A percentile compares a stretch with the other conserved stretches of the same genome.
phyloP scores from a whole-genome alignment of 92 coral and sea anemone genomes.

The Zoanthus sociatus region DNA sequence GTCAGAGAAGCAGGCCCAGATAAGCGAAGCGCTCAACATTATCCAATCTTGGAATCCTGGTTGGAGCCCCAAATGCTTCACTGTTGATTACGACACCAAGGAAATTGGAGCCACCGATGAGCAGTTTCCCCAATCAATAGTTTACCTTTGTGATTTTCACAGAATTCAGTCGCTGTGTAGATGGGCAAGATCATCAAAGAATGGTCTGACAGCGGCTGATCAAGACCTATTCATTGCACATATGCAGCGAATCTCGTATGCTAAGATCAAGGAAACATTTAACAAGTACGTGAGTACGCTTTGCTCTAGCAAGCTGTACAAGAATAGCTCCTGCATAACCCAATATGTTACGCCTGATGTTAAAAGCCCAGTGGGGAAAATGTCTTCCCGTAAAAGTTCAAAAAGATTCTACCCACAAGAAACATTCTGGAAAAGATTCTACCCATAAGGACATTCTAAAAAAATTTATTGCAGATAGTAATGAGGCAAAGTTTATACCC shows the following conservation, averaged over 20 bases:
- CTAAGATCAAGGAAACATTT: conserved; percentile 31
- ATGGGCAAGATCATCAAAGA: conserved; percentile 50
- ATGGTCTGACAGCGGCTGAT: conserved; percentile 42
- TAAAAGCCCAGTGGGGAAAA: conserved; percentile 16
- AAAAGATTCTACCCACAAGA: background rate
- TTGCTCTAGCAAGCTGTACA: conserved; percentile 38
- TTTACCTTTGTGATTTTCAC: conserved; percentile 67
- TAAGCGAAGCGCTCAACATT: conserved; percentile 33
- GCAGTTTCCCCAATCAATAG: conserved; percentile 53
- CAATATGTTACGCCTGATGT: conserved; percentile 35
- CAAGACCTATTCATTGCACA: conserved; percentile 49
- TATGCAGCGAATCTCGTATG: conserved; percentile 52
- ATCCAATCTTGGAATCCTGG: conserved; percentile 26
- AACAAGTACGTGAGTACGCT: conserved; percentile 31
- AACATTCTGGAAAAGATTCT: background rate
- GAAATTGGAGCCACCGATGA: conserved; percentile 66
- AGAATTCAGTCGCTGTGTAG: conserved; percentile 50
- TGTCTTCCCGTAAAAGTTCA: background rate
- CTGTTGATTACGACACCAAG: conserved; percentile 60
- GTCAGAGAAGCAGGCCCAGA: conserved; percentile 25
- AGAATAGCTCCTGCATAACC: conserved; percentile 27
- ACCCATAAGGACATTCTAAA: background rate
- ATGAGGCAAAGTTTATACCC: conserved; percentile 54
- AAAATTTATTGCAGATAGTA: conserved; percentile 52
- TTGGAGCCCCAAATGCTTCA: conserved; percentile 44